Evolutionary conservation across 2,888 invertebrate genomes (phyloP).

Genomic region (Xestoiulus laeticollis): DNA sequence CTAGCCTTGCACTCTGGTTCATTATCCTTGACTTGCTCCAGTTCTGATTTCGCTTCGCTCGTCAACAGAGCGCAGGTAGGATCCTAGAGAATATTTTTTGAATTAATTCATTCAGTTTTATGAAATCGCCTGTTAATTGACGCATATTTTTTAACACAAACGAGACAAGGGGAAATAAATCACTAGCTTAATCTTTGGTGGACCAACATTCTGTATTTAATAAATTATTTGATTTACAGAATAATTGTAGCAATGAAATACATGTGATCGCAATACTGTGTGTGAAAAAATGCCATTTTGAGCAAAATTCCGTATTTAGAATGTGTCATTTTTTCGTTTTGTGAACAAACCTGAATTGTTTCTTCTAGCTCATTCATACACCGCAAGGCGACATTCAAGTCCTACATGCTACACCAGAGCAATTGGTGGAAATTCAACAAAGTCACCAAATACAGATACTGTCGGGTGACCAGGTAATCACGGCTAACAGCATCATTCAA

Average conservation of each 20-base stretch:
- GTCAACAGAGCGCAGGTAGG: constrained; percentile 47
- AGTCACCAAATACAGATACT: constrained; percentile 64
- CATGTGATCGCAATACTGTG: too few species aligned
- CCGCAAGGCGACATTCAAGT: constrained; percentile 64
- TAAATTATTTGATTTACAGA: too few species aligned
- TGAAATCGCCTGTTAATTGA: too few species aligned
- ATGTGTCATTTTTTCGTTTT: too few species aligned
- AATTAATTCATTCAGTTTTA: neutral
- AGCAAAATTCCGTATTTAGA: too few species aligned
- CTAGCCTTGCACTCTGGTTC: neutral
- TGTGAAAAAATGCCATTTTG: too few species aligned
- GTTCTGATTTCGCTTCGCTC: constrained; percentile 5
- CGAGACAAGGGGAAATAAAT: too few species aligned
- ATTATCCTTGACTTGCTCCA: neutral
- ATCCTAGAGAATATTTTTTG: neutral
- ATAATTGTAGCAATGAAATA: too few species aligned
- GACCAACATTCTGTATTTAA: too few species aligned
- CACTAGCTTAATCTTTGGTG: too few species aligned
- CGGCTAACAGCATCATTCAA: constrained; percentile 1
- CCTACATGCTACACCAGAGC: constrained; percentile 65
- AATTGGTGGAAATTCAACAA: constrained; percentile 64
- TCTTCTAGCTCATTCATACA: constrained; percentile 57
- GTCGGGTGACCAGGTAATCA: constrained; percentile 61
- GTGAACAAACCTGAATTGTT: neutral
- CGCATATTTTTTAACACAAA: too few species aligned